Base-by-base conservation (phyloP, 2,113 vertebrate genomes). In the Corydoras sp. region DNA sequence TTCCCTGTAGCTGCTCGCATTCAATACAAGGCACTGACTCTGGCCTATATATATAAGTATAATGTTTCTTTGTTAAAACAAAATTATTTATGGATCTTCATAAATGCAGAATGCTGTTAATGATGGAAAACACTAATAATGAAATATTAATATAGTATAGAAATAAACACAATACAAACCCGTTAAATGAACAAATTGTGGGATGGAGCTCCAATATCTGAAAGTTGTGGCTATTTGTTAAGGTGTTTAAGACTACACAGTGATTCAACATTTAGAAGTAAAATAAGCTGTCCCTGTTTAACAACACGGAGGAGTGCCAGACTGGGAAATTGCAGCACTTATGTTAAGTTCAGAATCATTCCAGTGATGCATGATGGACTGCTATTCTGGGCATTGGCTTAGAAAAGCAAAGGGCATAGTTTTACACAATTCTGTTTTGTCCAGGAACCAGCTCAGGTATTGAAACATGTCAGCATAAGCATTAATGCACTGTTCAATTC, bases 261-360 rank as follows among this genome's bases (percentile, higher is more conserved):
- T 59, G 65, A 32, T n/a, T 67, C 59, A 67, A 32, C 58, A 24
- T 24, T 70, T 29, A 24, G 62, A 70, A 59, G 63, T 68, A 59
- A 73, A 55, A 43, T 30, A n/a, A 53, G 67, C 6, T 51, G 12
- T 64, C 58, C 68, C 10, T 51, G 68, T 55, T 58, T 18, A 50
- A 54, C 31, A 70, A 50, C 62, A 32, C 62, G n/a, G 60, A 43
- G 35, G 35, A 65, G 64, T 10, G 18, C 35, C 55, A 54, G 69
- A 62, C 29, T 65, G 65, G 65, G 10, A 58, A 73, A 68, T 29
- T 50, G 56, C 68, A 73, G 18, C 66, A 74, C 10, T 63, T 48
- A 65, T 11, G 58, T 69, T 71, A 31, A 62, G 68, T 58, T 49
- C 68, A 66, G 68, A 74, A 67, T 76, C 54, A 62, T 55, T 66